phyloP scores from a whole-genome alignment of 2,113 vertebrate species.

The Cervus canadensis region DNA sequence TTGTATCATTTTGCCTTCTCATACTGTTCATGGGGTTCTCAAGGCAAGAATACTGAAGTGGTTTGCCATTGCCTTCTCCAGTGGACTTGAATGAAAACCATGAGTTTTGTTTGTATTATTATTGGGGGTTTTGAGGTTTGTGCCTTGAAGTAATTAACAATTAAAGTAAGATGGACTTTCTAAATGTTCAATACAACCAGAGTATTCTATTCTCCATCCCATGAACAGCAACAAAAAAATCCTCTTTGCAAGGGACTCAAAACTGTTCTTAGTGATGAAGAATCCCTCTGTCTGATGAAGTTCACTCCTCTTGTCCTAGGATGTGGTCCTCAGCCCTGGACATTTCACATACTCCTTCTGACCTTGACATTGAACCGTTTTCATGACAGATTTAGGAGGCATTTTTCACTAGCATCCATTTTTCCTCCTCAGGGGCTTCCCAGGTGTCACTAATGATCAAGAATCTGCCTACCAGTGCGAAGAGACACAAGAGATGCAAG shows the following conservation, averaged over 20 bases:
- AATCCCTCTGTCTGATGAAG: not conserved
- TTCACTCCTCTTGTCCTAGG: not conserved
- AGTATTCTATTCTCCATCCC: slow-evolving; percentile 16
- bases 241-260: not conserved
- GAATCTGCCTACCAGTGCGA: not conserved
- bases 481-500: not conserved
- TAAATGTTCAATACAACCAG: slow-evolving; percentile 27
- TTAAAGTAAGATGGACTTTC: slow-evolving; percentile 40
- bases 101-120: not conserved
- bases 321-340: not conserved
- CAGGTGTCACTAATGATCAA: not conserved
- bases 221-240: not conserved
- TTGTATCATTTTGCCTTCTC: no score
- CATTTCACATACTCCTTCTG: not conserved
- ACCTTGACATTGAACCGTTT: not conserved
- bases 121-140: not conserved
- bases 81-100: not conserved
- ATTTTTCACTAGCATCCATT: not conserved
- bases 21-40: no score
- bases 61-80: no score
- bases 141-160: slow-evolving; percentile 5
- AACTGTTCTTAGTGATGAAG: not conserved
- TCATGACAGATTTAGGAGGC: not conserved
- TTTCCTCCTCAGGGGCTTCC: not conserved
- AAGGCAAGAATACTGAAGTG: no score